Base-by-base conservation (phyloP, 2,797 vertebrate genomes). In the Gastrophryne carolinensis region DNA sequence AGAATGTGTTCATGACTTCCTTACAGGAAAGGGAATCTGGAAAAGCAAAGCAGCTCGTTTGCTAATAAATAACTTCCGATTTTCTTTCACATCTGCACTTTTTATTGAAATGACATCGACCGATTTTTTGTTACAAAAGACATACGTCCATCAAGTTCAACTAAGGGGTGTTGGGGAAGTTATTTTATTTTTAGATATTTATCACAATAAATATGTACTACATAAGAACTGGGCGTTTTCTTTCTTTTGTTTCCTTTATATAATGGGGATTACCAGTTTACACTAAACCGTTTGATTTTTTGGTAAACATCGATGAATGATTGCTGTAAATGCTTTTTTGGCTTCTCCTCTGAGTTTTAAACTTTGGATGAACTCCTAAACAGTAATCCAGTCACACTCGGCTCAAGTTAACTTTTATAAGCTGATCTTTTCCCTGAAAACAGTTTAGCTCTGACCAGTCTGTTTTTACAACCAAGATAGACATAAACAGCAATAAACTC, bases 401-500 rank as follows among this genome's bases (percentile, higher is more conserved):
- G 52, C 17, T 78, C 79, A 80, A 82, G 1, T 29, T 80, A 37
- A 58, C 39, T 29, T 78, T 53, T 47, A 65, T 72, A 61, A 27
- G 47, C 69, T 76, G 75, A 56, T 80, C 79, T 29, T 80, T 58
- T 17, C 67, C 79, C 29, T 75, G 54, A 67, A 68, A 83, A 80
- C 71, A 54, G 1, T 56, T 75, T 78, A 13, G 56, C 73, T 12
- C n/a, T 81, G 0, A 80, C 21, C 47, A 12, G 62, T 56, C 62
- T 83, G 56, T 57, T 85, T 81, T 75, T 61, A 82, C 67, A 32
- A 61, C 39, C 19, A 52, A 39, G 79, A 79, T 34, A 91, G 87
- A 87, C 82, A 79, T 82, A 88, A 89, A 89, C 83, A 89, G 85
- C 82, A 89, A 87, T 85, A 85, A 87, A 84, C 15, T 86, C 79